Evolutionary conservation across 2,113 vertebrate species (phyloP), one percentile per base, ranked within the genome.

Genomic region (Cyphomyrus plagiostoma): DNA sequence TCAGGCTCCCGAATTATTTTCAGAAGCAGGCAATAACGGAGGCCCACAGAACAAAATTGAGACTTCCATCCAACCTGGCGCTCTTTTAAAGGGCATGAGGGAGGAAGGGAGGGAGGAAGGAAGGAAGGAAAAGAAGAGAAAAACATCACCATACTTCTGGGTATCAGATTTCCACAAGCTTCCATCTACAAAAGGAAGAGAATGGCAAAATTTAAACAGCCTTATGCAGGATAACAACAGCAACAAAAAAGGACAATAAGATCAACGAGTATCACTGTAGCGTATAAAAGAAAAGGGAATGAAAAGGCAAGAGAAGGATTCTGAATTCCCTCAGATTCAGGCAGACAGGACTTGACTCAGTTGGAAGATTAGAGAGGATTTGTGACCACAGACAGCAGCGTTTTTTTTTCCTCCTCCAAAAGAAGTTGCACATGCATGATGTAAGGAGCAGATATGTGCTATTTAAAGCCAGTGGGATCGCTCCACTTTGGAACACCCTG

Each of bases 261-360:
- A 80, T 80, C 74, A 80, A 80, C 2, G 4, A 77, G 70, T 39
- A 77, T 15, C 70, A 42, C 74, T 19, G 74, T 6, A 42, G 74
- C 8, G 74, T 42, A 13, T 80, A 42, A 80, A 89, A n/a, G 70
- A 45, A 90, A 39, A 86, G 26, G 6, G 53, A 89, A 45, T 21
- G 56, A 62, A 52, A 91, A 58, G 90, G 88, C 89, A 92, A 91
- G 35, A 42, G 92, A 10, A n/a, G 87, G 91, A 91, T 87, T 80
- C 91, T 92, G 91, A 93, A 93, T 86, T 90, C 4, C 7, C 42
- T 91, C 90, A 89, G 91, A 93, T 77, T 42, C 87, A 89, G 88
- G 88, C 83, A 92, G 92, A 94, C 91, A 92, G 90, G 89, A 91
- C 93, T 94, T 93, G 90, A 93, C 92, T 94, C 92, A 91, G 93